A percentile compares a stretch with the other conserved stretches of the same genome.
Evolutionary conservation across 2,888 invertebrate species (phyloP).

Genomic region (Autographa pulchrina): DNA sequence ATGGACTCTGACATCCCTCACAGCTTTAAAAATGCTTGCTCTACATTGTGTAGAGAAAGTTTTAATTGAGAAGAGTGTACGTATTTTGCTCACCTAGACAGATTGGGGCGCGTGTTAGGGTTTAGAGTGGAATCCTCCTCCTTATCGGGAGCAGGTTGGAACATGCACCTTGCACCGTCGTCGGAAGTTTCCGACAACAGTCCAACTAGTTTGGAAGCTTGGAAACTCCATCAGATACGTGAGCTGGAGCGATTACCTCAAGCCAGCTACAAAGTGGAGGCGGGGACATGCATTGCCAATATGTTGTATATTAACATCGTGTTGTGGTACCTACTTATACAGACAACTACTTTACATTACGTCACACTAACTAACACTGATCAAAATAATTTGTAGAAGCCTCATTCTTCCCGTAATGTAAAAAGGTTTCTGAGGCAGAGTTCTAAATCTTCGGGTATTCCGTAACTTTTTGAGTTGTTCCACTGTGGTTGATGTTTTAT

Average conservation of each 20-base stretch:
- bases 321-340: constrained; percentile 11
- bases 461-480: background rate
- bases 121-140: constrained; percentile 81
- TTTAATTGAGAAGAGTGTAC: constrained; percentile 79
- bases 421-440: background rate
- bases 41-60: constrained; percentile 67
- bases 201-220: constrained; percentile 87
- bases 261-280: constrained; percentile 55
- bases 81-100: constrained; percentile 67
- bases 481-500: no score
- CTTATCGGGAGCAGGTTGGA: constrained; percentile 82
- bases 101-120: constrained; percentile 76
- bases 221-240: constrained; percentile 88
- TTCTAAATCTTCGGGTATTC: background rate
- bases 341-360: background rate
- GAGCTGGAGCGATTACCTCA: constrained; percentile 83
- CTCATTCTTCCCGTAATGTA: background rate
- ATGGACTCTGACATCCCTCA: constrained; percentile 31
- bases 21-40: constrained; percentile 23
- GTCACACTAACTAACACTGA: background rate
- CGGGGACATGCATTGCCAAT: constrained; percentile 66
- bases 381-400: background rate
- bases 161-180: constrained; percentile 82
- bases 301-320: constrained; percentile 54
- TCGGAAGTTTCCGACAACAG: constrained; percentile 84